Evolutionary conservation across 2,113 vertebrate species (phyloP).

Genomic region (Eudyptes chrysolophus): DNA sequence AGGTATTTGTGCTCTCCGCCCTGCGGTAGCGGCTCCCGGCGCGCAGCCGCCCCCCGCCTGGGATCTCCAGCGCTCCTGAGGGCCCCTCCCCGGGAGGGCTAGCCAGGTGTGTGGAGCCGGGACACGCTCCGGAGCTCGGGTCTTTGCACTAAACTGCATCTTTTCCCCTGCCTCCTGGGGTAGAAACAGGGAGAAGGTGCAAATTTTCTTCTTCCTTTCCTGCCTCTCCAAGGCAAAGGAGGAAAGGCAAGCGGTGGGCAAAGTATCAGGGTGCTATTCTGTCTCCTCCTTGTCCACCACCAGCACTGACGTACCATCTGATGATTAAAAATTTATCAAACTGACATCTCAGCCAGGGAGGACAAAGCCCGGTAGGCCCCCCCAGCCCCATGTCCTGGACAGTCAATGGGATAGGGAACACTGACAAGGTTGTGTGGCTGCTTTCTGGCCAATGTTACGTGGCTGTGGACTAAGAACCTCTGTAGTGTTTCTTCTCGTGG

Average conservation of each 20-base stretch:
- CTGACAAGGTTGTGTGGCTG: neutral
- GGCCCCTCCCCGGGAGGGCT: neutral
- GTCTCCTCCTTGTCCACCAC: neutral
- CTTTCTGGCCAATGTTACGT: accelerated
- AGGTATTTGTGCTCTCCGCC: neutral
- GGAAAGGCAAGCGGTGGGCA: neutral
- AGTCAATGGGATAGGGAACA: accelerated
- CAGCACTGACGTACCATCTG: accelerated
- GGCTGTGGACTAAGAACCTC: neutral
- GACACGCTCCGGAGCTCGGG: neutral
- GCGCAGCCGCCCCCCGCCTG: neutral
- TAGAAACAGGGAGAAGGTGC: neutral
- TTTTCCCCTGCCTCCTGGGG: accelerated
- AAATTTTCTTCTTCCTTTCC: neutral
- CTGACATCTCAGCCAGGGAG: neutral
- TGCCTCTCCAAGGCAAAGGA: neutral
- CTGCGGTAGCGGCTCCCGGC: neutral
- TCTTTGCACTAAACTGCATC: accelerated
- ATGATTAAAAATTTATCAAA: neutral
- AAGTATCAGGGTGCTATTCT: neutral
- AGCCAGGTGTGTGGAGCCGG: neutral
- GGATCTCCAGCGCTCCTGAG: neutral
- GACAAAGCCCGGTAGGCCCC: neutral
- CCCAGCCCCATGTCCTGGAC: neutral
- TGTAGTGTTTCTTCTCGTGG: accelerated